These are phyloP conservation scores for Caenorhabditis sulstoni DNA, from an alignment of 2,888 invertebrate genomes.

Conservation along the genomic window DNA sequence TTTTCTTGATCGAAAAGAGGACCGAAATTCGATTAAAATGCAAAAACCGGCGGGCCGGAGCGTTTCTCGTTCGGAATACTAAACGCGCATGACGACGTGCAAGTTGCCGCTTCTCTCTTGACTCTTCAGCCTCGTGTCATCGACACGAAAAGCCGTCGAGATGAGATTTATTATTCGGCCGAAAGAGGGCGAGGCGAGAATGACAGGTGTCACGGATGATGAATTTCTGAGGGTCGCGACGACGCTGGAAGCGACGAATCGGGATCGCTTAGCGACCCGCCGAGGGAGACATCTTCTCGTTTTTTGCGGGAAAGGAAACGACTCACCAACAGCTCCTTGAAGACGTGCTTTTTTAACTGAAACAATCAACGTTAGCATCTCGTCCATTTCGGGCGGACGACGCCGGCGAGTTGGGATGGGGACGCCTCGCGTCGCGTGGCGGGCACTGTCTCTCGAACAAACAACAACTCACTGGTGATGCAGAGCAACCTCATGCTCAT, in stretches of 20 bases:
- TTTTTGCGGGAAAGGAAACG: conserved; percentile 14
- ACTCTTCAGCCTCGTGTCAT: neutral
- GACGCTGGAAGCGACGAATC: too few relatives aligned
- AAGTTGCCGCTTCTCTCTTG: neutral
- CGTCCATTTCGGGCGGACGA: conserved; percentile 41
- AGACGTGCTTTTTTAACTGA: conserved; percentile 79
- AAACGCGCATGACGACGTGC: conserved; percentile 5
- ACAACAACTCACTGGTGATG: conserved; percentile 71
- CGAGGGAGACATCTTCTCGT: neutral
- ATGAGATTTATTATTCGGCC: conserved; percentile 41
- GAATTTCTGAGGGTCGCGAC: conserved; percentile 14
- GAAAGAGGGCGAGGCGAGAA: conserved; percentile 14
- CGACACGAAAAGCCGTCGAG: conserved; percentile 16
- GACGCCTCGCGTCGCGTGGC: conserved; percentile 13
- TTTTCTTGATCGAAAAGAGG: neutral
- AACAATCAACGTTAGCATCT: conserved; percentile 75
- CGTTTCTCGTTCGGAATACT: conserved; percentile 14
- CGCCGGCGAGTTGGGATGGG: conserved; percentile 2
- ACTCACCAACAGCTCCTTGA: conserved; percentile 75
- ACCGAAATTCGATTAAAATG: conserved; percentile 22
- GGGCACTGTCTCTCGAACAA: conserved; percentile 12
- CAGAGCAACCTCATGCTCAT: conserved; percentile 75
- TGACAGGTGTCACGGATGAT: conserved; percentile 35
- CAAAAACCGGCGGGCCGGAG: conserved; percentile 3
- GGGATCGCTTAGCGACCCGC: neutral